Base-by-base conservation (phyloP, 2,797 vertebrate genomes). In the Platalea minor region DNA sequence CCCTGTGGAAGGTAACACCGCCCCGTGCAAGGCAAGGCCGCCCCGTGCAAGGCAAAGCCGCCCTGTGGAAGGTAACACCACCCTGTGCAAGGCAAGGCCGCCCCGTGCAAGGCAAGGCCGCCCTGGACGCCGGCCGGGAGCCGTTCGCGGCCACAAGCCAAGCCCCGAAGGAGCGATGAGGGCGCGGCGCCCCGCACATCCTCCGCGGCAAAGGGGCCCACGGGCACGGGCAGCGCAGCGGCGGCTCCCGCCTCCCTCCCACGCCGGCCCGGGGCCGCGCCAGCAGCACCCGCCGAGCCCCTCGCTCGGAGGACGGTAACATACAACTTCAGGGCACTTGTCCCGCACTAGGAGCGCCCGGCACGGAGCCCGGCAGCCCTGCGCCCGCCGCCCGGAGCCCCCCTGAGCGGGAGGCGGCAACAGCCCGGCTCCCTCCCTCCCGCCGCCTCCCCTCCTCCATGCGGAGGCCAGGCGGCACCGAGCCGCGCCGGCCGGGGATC, bases 11-110 rank as follows among this genome's bases (percentile, higher is more conserved):
- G 35, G 35, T 35, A 4, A 23, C 16, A 5, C 59, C 45, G 13
- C 57, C 37, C 37, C 8, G 15, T 3, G 15, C 7, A 3, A 18
- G 31, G 4, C 5, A 35, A 8, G 8, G 7, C 67, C 25, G 17
- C 18, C 37, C 25, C 1, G 11, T 3, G 15, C 7, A 3, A 18
- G 31, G 4, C 7, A 31, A 8, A 8, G 7, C 67, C 25, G 17
- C 18, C 37, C 25, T 7, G 37, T 37, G 37, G 8, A 37, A 37
- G 37, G 37, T 37, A 37, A 37, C 37, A 9, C 37, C 37, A 9
- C 37, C 37, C 37, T 37, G 15, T 3, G 15, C 7, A 3, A 18
- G 31, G 4, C 5, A 35, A 8, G 10, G 7, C 67, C 25, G 17
- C 18, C 37, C 25, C 1, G 11, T 3, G 15, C 7, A 3, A 18